phyloP scores from a whole-genome alignment of 2,113 vertebrate genomes.

The Rhynchomys soricoides region DNA sequence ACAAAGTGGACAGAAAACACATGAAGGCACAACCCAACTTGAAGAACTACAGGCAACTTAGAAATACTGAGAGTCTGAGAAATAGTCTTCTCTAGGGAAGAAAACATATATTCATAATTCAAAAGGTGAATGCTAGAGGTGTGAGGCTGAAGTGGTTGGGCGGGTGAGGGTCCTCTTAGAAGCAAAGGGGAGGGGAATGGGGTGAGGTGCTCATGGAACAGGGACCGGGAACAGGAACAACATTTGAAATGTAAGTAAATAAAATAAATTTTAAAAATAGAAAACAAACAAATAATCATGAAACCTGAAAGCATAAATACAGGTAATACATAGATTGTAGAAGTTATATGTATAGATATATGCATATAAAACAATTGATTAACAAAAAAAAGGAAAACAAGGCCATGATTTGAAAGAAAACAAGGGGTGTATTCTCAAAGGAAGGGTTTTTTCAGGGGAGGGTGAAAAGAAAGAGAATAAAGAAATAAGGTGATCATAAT shows the following conservation, averaged over 20 bases:
- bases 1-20: neutral
- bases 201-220: too few species aligned
- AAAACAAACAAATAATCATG: too few species aligned
- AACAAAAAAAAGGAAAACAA: neutral
- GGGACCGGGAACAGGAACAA: too few species aligned
- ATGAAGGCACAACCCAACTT: neutral
- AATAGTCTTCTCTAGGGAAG: neutral
- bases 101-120: neutral
- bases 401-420: neutral
- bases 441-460: neutral
- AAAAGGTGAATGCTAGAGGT: too few species aligned
- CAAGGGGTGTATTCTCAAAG: neutral
- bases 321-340: too few species aligned
- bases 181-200: too few species aligned
- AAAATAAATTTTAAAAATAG: too few species aligned
- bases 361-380: neutral
- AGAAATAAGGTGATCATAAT: neutral
- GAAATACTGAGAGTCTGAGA: neutral
- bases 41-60: neutral
- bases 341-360: neutral
- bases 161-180: too few species aligned
- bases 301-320: too few species aligned
- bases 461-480: neutral
- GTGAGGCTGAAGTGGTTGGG: too few species aligned
- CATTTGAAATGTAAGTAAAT: too few species aligned